These are phyloP conservation scores for Machimus rusticus DNA, from an alignment of 2,888 invertebrate genomes.

Conservation along the genomic window DNA sequence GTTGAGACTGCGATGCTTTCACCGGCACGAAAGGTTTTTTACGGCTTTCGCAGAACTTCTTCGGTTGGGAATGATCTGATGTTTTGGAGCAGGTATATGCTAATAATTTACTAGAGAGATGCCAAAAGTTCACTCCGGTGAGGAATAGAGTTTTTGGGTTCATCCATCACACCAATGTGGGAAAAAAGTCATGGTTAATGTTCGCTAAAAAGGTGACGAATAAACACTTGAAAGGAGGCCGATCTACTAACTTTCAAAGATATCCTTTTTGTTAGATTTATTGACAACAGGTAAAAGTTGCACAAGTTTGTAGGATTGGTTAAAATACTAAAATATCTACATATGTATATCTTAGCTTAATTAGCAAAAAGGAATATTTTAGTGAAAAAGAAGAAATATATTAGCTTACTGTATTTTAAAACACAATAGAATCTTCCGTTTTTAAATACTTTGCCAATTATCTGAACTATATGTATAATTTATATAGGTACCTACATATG, in stretches of 20 bases:
- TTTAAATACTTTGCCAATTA: too few relatives aligned
- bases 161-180: background rate
- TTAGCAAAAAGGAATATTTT: too few relatives aligned
- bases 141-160: background rate
- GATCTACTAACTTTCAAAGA: background rate
- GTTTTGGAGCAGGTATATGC: background rate
- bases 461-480: too few relatives aligned
- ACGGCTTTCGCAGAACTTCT: background rate
- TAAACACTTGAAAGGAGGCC: background rate
- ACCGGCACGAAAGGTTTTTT: background rate
- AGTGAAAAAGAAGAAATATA: too few relatives aligned
- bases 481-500: too few relatives aligned
- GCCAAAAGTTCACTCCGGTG: background rate
- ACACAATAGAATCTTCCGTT: too few relatives aligned
- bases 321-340: too few relatives aligned
- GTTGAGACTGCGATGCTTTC: background rate
- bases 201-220: background rate
- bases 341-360: too few relatives aligned
- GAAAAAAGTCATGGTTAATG: background rate
- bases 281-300: too few relatives aligned
- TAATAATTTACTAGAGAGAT: background rate
- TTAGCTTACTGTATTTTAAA: too few relatives aligned
- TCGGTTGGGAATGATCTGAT: background rate
- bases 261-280: background rate
- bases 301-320: too few relatives aligned